Percentiles rank a stretch among this genome's conserved stretches.
Evolutionary conservation across 2,797 vertebrate genomes (phyloP).

Genomic region (Erethizon dorsatum): DNA sequence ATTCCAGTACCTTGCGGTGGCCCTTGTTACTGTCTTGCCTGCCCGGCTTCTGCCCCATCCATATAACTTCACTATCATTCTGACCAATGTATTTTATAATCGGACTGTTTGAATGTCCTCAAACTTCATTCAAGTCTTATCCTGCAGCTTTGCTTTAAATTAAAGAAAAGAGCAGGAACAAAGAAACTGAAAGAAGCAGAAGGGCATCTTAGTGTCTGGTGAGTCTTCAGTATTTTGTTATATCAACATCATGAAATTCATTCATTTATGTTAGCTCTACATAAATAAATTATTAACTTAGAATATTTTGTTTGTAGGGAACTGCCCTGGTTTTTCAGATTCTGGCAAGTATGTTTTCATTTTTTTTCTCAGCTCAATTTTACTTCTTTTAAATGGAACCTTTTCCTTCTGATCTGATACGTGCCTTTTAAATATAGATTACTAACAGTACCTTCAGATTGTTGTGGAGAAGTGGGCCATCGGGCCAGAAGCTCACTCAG

Average conservation of each 20-base stretch:
- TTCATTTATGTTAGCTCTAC: background rate
- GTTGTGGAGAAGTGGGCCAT: background rate
- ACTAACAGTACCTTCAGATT: background rate
- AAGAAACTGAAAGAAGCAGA: background rate
- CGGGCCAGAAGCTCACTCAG: background rate
- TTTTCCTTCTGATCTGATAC: conserved; percentile 20
- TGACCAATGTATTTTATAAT: background rate
- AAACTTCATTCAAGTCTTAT: background rate
- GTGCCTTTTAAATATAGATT: background rate
- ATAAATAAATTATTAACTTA: conserved; percentile 35
- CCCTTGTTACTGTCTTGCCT: background rate
- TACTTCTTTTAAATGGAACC: conserved; percentile 28
- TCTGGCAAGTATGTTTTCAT: conserved; percentile 31
- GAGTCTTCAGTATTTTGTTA: conserved; percentile 31
- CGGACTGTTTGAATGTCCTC: background rate
- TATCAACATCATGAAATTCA: conserved; percentile 22
- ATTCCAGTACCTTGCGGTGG: background rate
- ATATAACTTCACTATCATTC: background rate
- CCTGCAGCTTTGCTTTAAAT: conserved; percentile 28
- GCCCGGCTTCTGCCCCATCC: background rate
- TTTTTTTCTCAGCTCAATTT: conserved; percentile 17
- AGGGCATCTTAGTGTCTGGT: conserved; percentile 42
- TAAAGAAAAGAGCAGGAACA: conserved; percentile 50
- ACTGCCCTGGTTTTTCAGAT: background rate
- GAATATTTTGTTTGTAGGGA: conserved; percentile 62